Evolutionary conservation across 2,113 vertebrate species (phyloP), one percentile per base, ranked within the genome.

Genomic region (Mastomys natalensis): DNA sequence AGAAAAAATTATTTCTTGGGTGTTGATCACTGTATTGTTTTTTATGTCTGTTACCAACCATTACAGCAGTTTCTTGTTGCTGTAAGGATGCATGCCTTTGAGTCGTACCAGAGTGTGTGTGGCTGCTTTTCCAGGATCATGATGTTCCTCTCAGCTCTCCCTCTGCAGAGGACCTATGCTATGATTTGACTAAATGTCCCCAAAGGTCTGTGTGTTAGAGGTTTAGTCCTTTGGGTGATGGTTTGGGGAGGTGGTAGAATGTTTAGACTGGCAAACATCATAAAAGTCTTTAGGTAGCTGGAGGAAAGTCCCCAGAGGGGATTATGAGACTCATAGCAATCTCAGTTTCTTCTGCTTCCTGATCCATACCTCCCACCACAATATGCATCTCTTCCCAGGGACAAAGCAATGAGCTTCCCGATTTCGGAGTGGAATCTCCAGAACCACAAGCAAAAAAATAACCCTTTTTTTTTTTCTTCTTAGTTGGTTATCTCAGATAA

Each of bases 1-100:
- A 48, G 64, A 91, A 58, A 15, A 91, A 64, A 43, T 81, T 17
- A 87, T 45, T 70, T 80, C 77, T 89, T 55, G 77, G 34, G n/a
- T 5, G 1, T 78, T 76, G 85, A 43, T 2, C 66, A 16, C 6
- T 51, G 51, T 8, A 10, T 51, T 51, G 7, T 51, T 51, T 86
- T 48, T 76, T 72, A 58, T 72, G 15, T 76, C 24, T 12, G 2
- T 34, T 80, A 53, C 3, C 1, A 85, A 16, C 40, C 34, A 66
- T 4, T 43, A n/a, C 7, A 84, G 29, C 9, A 43, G 58, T n/a
- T 40, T 88, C 22, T 80, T 29, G 1, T 22, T 22, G 34, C 29
- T 22, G 5, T n/a, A 48, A 55, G 11, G 16, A 64, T 19, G 17
- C 64, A 48, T 22, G 31, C 1, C 15, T 68, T 81, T 17, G 40